Evolutionary conservation across 2,888 invertebrate genomes (phyloP).

Genomic region (Exocentrus adspersus): DNA sequence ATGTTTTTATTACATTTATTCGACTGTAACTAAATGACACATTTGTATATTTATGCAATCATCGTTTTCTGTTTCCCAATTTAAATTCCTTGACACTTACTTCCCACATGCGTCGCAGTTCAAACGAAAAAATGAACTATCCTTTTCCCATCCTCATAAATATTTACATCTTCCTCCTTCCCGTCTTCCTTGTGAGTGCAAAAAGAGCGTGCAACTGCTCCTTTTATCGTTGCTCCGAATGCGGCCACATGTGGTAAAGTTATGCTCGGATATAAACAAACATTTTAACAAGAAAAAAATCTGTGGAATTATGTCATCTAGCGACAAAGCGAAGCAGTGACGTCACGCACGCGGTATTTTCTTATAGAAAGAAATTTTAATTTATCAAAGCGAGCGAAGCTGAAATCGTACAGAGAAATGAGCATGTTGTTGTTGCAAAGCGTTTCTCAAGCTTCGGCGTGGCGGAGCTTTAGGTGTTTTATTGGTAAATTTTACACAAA

Average conservation of each 20-base stretch:
- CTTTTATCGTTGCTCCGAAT: slow-evolving; percentile 5
- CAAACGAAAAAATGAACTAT: background rate
- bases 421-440: too few relatives aligned
- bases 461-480: background rate
- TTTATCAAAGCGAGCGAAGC: too few relatives aligned
- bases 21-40: too few relatives aligned
- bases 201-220: slow-evolving; percentile 1
- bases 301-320: slow-evolving; percentile 47
- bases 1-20: too few relatives aligned
- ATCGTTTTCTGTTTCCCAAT: too few relatives aligned
- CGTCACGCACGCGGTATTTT: slow-evolving; percentile 40
- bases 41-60: too few relatives aligned
- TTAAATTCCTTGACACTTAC: too few relatives aligned
- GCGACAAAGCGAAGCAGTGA: slow-evolving; percentile 37
- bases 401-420: too few relatives aligned
- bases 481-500: background rate
- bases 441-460: too few relatives aligned
- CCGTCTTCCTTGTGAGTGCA: background rate
- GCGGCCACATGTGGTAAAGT: slow-evolving; percentile 10
- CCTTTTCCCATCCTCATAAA: background rate
- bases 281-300: slow-evolving; percentile 36
- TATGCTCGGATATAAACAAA: slow-evolving; percentile 36
- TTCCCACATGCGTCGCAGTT: background rate
- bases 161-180: background rate
- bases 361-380: too few relatives aligned